Conservation (phyloP, 2,113 vertebrate species). For the Pelodiscus sinensis region DNA sequence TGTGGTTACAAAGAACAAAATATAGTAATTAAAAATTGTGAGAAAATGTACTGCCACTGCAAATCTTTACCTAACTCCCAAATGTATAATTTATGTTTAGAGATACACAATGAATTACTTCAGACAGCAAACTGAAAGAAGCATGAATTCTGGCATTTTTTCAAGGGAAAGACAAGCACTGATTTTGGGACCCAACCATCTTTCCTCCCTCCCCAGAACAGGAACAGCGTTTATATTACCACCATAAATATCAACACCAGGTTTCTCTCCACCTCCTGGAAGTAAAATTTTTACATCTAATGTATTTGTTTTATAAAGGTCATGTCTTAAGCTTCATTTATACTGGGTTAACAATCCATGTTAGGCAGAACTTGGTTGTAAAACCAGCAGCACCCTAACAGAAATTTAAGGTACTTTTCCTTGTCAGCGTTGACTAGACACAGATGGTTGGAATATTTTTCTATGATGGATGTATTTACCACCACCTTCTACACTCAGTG, state of each 20-base stretch:
- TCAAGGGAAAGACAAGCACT: neutral
- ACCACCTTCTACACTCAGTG: neutral
- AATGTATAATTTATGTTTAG: neutral
- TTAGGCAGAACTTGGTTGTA: neutral
- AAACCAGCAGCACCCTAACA: neutral
- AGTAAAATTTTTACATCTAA: neutral
- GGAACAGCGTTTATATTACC: neutral
- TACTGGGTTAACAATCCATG: neutral
- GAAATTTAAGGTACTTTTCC: neutral
- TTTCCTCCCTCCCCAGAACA: neutral
- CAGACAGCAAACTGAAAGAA: neutral
- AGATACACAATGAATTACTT: neutral
- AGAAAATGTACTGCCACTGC: neutral
- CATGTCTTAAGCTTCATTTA: neutral
- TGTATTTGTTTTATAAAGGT: neutral
- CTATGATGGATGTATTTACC: neutral
- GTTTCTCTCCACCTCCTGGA: neutral
- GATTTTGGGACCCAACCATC: neutral
- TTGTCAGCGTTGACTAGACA: rapidly evolving
- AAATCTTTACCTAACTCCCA: neutral
- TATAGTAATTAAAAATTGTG: neutral
- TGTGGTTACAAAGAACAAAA: neutral
- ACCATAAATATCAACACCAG: neutral
- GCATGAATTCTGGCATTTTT: neutral
- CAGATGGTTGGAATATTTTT: neutral